Percentiles rank a stretch among this genome's conserved stretches.
Evolutionary conservation across 2,888 invertebrate species (phyloP).

Genomic region (Aphidoletes aphidimyza): DNA sequence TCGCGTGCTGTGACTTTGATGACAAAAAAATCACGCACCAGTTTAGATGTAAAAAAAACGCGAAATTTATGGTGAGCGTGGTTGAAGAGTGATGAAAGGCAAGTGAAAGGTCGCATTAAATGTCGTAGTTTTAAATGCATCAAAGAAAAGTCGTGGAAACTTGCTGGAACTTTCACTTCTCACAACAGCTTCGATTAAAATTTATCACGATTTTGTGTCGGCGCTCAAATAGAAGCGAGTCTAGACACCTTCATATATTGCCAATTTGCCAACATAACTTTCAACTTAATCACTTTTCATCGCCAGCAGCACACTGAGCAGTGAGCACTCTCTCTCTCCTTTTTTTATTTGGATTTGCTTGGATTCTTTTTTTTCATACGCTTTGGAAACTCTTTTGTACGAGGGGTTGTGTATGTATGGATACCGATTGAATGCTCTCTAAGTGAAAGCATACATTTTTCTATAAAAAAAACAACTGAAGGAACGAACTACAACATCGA

Average conservation of each 20-base stretch:
- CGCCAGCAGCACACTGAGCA: background rate
- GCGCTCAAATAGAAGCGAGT: no score
- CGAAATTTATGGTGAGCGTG: background rate
- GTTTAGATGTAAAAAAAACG: background rate
- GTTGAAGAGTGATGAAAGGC: no score
- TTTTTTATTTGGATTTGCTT: background rate
- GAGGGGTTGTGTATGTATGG: no score
- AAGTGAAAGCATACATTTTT: no score
- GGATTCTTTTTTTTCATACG: background rate
- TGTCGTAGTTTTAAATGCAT: background rate
- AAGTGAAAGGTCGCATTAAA: background rate
- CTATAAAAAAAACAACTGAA: no score
- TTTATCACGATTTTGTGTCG: background rate
- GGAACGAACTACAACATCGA: no score
- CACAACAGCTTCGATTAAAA: background rate
- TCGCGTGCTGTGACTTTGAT: background rate
- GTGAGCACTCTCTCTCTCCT: background rate
- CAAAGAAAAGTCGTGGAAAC: conserved; percentile 17
- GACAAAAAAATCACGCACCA: background rate
- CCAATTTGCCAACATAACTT: conserved; percentile 38
- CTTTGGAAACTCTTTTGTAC: background rate
- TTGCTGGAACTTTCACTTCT: conserved; percentile 8
- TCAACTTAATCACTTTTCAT: conserved; percentile 43
- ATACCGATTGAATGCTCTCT: no score
- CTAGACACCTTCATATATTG: conserved; percentile 33